phyloP scores from a whole-genome alignment of 2,797 vertebrate species.

The Orientallactaga sibirica region DNA sequence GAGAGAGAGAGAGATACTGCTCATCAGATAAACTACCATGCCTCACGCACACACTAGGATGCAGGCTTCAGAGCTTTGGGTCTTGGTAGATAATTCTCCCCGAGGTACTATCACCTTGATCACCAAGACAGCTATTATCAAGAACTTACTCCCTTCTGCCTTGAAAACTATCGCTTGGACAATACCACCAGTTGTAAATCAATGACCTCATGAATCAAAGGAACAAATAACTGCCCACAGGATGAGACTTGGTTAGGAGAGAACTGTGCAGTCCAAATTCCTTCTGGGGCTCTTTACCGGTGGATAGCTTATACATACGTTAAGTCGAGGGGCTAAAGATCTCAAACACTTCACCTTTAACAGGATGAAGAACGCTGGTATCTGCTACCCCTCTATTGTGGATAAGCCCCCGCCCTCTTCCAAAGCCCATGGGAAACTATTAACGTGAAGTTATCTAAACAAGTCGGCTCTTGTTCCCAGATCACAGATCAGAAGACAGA shows the following conservation, averaged over 20 bases:
- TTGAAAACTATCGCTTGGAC: background rate
- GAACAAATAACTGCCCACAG: background rate
- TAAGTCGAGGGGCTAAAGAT: background rate
- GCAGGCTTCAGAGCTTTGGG: background rate
- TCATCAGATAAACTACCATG: background rate
- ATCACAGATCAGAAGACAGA: background rate
- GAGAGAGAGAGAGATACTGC: background rate
- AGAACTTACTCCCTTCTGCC: background rate
- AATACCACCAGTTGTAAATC: background rate
- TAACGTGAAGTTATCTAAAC: too few relatives aligned
- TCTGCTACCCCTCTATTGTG: background rate
- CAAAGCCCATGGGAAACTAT: background rate
- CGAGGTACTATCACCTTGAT: too few relatives aligned
- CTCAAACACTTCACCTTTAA: too few relatives aligned
- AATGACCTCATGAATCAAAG: background rate
- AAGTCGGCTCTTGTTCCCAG: background rate
- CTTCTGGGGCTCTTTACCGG: background rate
- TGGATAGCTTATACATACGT: background rate
- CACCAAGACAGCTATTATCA: background rate
- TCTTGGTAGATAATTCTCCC: background rate
- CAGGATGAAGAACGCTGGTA: background rate
- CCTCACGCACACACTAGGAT: background rate
- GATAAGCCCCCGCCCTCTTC: background rate
- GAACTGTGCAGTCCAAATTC: background rate
- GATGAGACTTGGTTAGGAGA: background rate